A percentile compares a stretch with the other conserved stretches of the same genome.
Evolutionary conservation across 1,140 invertebrate species (phyloP).

Genomic region (Chymomyza costata): DNA sequence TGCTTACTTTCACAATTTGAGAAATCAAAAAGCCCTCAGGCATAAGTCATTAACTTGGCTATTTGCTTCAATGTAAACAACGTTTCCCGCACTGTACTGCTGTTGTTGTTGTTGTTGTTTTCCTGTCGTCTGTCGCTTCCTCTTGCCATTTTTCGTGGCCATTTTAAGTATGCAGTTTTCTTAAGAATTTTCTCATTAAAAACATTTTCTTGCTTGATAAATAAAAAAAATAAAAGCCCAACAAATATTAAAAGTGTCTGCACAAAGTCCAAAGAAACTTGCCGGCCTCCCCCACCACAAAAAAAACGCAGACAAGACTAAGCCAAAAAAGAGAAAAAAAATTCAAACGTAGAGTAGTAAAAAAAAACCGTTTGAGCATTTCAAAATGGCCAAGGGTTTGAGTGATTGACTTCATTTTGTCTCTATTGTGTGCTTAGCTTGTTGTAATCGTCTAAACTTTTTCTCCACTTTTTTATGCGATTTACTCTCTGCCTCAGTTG

Average conservation of each 20-base stretch:
- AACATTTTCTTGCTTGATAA: slow-evolving; percentile 33
- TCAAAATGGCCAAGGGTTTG: slow-evolving; percentile 34
- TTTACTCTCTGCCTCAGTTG: too few relatives aligned
- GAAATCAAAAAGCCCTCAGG: slow-evolving; percentile 54
- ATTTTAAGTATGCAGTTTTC: slow-evolving; percentile 67
- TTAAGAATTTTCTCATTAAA: slow-evolving; percentile 72
- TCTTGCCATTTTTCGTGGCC: slow-evolving; percentile 7
- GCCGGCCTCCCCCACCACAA: not conserved
- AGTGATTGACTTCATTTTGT: slow-evolving; percentile 60
- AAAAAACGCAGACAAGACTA: not conserved
- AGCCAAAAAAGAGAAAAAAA: too few relatives aligned
- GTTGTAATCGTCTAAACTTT: slow-evolving; percentile 8
- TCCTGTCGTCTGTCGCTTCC: slow-evolving; percentile 11
- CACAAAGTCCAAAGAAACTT: slow-evolving; percentile 39
- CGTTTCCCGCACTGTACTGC: slow-evolving; percentile 23
- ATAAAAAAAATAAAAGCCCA: slow-evolving; percentile 21
- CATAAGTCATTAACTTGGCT: slow-evolving; percentile 70
- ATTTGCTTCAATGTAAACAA: slow-evolving; percentile 51
- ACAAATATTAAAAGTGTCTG: slow-evolving; percentile 67
- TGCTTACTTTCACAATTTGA: slow-evolving; percentile 61
- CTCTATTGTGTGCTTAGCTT: slow-evolving; percentile 1
- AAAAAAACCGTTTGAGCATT: too few relatives aligned
- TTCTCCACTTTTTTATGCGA: too few relatives aligned
- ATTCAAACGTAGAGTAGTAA: too few relatives aligned
- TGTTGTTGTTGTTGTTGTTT: slow-evolving; percentile 10